Conservation (phyloP, 2,888 invertebrate species). For the Polyploca ridens region DNA sequence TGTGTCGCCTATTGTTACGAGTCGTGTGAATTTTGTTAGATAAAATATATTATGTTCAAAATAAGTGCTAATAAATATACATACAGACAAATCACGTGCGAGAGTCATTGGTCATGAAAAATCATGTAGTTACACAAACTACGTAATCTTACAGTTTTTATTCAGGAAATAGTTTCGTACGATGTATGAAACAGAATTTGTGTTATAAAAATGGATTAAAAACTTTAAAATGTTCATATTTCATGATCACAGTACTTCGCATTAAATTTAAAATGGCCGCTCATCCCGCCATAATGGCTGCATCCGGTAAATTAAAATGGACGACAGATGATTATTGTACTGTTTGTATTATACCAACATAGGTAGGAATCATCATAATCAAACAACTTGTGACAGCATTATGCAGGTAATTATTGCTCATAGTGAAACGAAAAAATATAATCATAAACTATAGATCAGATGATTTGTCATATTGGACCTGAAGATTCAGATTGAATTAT, state of each 20-base stretch:
- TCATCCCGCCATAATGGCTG: conserved; percentile 55
- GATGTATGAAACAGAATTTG: too few species aligned
- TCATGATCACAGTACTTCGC: not conserved
- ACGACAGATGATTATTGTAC: conserved; percentile 37
- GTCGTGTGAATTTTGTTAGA: not conserved
- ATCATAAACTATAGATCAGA: not conserved
- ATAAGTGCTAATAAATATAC: not conserved
- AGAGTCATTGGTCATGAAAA: not conserved
- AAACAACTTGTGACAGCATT: not conserved
- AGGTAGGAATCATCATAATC: conserved; percentile 3
- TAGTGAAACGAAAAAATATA: not conserved
- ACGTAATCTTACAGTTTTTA: not conserved
- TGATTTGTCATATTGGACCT: too few species aligned
- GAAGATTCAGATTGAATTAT: too few species aligned
- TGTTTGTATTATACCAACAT: conserved; percentile 3
- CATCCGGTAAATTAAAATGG: conserved; percentile 65
- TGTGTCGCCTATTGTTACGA: not conserved
- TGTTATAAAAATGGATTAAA: not conserved
- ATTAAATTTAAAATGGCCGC: conserved; percentile 34
- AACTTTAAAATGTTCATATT: not conserved
- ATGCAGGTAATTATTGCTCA: not conserved
- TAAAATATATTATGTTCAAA: not conserved
- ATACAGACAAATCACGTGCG: not conserved
- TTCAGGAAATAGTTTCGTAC: not conserved
- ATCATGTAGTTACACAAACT: not conserved